Base-by-base conservation (phyloP, 2,888 invertebrate genomes). In the Nymphalis urticae region DNA sequence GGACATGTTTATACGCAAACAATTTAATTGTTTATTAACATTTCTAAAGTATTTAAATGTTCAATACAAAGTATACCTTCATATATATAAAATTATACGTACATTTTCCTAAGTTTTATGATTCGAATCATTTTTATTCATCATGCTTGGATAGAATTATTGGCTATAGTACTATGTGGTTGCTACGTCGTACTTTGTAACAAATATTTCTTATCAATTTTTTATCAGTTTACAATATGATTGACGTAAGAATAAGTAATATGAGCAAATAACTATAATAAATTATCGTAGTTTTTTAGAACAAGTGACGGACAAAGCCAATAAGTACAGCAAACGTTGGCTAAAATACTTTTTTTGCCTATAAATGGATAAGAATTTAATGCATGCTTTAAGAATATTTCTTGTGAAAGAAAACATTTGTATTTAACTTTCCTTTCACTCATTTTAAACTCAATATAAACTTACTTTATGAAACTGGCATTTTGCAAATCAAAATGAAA, bases 401-500 rank as follows among this genome's bases (percentile, higher is more conserved):
- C 47, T 48, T n/a, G 5, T 48, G 6, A 32, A 32, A 32, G 27
- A 42, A 42, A 42, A 13, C 2, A 42, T 42, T 42, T 13, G 13
- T 2, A 10, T 42, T 42, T 21, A n/a, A 21, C 21, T 51, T 51
- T 21, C 9, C 51, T 32, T 27, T 54, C 17, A 56, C 54, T 56
- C 6, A 51, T 10, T 17, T 32, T 9, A 16, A 56, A 56, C 5
- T 8, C 32, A 32, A 56, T 17, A 32, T 16, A 16, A 67, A 68
- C 59, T 68, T 64, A 64, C 68, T 17, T 50, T 48, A 64, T 21
- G 47, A 27, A 27, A 48, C 36, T 64, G 62, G 53, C 70, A 72
- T 73, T 70, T 71, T 54, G 54, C 62, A 61, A 48, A 54, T 61
- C 50, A 19, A 56, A 51, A 62, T 56, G 56, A 42, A 59, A 69